A percentile compares a stretch with the other conserved stretches of the same genome.
Conservation (phyloP, 2,113 vertebrate genomes). For the Clarias gariepinus region DNA sequence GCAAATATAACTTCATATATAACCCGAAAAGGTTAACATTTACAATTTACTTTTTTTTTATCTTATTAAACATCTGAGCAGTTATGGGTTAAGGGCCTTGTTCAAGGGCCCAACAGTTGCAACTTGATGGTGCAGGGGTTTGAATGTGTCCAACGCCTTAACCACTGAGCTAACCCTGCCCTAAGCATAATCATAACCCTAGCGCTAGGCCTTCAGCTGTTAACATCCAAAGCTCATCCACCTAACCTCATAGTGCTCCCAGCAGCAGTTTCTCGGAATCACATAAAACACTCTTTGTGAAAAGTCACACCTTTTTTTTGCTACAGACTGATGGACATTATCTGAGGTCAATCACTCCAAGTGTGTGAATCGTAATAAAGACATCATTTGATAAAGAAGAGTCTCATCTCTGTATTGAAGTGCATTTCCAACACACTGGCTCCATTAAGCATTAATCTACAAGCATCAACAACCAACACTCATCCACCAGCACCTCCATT, state of each 20-base stretch:
- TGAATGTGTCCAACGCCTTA: too few relatives aligned
- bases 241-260: too few relatives aligned
- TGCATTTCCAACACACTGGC: background rate
- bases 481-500: too few relatives aligned
- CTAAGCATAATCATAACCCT: background rate
- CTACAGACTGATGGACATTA: background rate
- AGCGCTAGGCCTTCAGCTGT: background rate
- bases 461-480: background rate
- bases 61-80: too few relatives aligned
- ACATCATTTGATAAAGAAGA: background rate
- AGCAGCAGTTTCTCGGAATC: background rate
- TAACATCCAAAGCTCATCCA: background rate
- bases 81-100: too few relatives aligned
- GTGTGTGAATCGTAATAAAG: background rate
- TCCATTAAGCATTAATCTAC: too few relatives aligned
- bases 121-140: too few relatives aligned
- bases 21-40: too few relatives aligned
- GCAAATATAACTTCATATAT: background rate
- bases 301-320: background rate
- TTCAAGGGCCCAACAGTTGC: too few relatives aligned
- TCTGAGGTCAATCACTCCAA: background rate
- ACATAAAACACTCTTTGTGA: background rate
- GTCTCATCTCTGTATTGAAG: background rate
- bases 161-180: too few relatives aligned
- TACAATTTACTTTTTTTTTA: too few relatives aligned